These are phyloP conservation scores for Cephus cinctus DNA, from an alignment of 1,140 invertebrate genomes.

Conservation along the genomic window DNA sequence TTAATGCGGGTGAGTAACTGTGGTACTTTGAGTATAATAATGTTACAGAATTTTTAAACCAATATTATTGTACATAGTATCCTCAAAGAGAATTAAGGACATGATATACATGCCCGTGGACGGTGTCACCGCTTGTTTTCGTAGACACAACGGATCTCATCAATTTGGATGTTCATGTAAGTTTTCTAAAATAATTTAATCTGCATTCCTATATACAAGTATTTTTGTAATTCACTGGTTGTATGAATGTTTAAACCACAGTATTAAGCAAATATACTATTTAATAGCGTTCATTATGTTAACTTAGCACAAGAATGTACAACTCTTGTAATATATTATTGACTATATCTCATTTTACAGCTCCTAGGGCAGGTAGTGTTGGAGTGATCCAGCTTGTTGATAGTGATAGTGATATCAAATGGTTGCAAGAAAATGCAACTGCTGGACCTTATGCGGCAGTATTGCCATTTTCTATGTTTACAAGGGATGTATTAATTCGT, in stretches of 20 bases:
- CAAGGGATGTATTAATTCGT: slow-evolving; percentile 52
- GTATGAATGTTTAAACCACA: not conserved
- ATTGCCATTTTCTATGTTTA: slow-evolving; percentile 65
- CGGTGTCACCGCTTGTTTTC: slow-evolving; percentile 75
- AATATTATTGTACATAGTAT: slow-evolving; percentile 26
- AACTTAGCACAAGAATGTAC: slow-evolving; percentile 5
- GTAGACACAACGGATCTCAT: slow-evolving; percentile 88
- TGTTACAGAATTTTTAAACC: not conserved
- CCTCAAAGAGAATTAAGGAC: slow-evolving; percentile 65
- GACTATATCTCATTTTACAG: slow-evolving; percentile 48
- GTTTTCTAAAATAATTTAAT: slow-evolving; percentile 35
- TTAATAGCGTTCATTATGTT: slow-evolving; percentile 11
- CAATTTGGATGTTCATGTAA: slow-evolving; percentile 89
- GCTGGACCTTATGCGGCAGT: slow-evolving; percentile 72
- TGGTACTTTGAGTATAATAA: slow-evolving; percentile 6
- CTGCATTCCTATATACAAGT: no score
- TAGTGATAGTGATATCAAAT: slow-evolving; percentile 64
- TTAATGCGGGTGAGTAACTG: slow-evolving; percentile 12
- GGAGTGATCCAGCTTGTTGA: slow-evolving; percentile 80
- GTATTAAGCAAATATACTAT: not conserved
- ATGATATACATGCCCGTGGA: slow-evolving; percentile 79
- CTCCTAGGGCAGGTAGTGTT: slow-evolving; percentile 70
- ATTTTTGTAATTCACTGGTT: no score
- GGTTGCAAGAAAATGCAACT: slow-evolving; percentile 68
- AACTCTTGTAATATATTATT: slow-evolving; percentile 6